These are phyloP conservation scores for Sussaba pulchella DNA, from an alignment of 2,888 invertebrate genomes.

Conservation along the genomic window DNA sequence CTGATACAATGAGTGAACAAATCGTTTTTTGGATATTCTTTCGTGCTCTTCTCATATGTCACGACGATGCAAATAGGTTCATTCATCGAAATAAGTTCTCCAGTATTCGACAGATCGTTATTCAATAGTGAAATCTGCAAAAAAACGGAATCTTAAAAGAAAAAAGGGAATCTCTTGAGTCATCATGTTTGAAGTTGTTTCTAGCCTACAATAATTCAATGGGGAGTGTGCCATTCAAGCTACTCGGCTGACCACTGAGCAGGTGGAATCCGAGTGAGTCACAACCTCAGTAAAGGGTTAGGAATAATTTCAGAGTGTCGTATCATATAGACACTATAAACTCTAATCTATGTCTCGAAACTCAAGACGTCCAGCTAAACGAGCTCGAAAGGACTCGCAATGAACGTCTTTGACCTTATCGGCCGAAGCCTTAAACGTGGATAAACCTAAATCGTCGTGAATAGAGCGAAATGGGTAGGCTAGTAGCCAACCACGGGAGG, in stretches of 20 bases:
- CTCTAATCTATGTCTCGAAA: slow-evolving; percentile 30
- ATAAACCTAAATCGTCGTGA: slow-evolving; percentile 32
- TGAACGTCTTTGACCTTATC: slow-evolving; percentile 24
- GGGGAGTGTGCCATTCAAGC: slow-evolving; percentile 17
- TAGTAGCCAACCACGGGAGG: slow-evolving; percentile 11
- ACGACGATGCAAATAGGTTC: no score
- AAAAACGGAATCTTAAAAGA: no score
- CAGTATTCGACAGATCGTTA: no score
- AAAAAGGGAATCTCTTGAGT: no score
- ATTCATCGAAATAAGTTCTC: no score
- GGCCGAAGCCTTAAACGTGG: slow-evolving; percentile 22
- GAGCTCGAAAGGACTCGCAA: not conserved
- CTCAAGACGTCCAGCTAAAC: not conserved
- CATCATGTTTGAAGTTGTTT: no score
- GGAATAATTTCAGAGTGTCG: slow-evolving; percentile 14
- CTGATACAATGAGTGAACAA: no score
- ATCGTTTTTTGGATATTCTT: no score
- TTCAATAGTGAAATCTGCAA: no score
- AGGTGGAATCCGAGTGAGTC: slow-evolving; percentile 1
- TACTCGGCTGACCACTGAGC: not conserved
- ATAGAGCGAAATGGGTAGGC: slow-evolving; percentile 30
- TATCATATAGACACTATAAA: slow-evolving; percentile 27
- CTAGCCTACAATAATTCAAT: no score
- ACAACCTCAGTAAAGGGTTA: not conserved
- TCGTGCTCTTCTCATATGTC: no score